These are phyloP conservation scores for Chloropsis cyanopogon DNA, from an alignment of 2,113 vertebrate species.

Conservation along the genomic window DNA sequence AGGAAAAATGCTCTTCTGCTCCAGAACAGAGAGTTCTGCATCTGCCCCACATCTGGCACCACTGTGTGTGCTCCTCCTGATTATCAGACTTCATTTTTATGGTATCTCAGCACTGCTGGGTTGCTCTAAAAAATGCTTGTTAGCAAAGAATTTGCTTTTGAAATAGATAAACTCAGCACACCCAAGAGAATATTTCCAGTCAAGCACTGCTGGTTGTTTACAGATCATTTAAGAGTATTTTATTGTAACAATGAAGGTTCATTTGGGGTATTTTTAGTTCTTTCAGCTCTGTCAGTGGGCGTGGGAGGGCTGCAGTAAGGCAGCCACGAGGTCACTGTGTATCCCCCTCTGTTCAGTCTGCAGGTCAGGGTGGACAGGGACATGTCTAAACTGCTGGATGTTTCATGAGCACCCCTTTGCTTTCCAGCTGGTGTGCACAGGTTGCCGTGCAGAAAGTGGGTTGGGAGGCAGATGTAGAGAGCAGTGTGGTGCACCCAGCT, in stretches of 20 bases:
- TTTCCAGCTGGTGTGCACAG: not conserved
- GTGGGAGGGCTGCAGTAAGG: not conserved
- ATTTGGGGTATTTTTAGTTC: not conserved
- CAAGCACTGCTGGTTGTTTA: not conserved
- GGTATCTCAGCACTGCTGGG: not conserved
- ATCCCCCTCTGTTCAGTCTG: not conserved
- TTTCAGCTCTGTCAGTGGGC: not conserved
- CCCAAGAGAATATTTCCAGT: not conserved
- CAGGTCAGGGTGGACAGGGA: too few species aligned
- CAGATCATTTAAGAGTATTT: not conserved
- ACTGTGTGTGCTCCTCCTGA: not conserved
- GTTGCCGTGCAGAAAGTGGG: not conserved
- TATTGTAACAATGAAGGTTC: fast-evolving
- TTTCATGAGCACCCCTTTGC: not conserved
- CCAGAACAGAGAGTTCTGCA: not conserved
- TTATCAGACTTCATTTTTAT: not conserved
- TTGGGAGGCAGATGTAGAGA: not conserved
- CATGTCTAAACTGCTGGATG: fast-evolving
- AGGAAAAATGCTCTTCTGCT: not conserved
- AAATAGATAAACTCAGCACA: not conserved
- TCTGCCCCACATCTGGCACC: not conserved
- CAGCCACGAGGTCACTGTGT: fast-evolving
- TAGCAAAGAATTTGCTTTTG: not conserved
- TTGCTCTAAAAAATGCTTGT: not conserved
- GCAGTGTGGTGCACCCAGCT: fast-evolving